These are phyloP conservation scores for Tetropium fuscum DNA, from an alignment of 2,888 invertebrate genomes.

Conservation along the genomic window DNA sequence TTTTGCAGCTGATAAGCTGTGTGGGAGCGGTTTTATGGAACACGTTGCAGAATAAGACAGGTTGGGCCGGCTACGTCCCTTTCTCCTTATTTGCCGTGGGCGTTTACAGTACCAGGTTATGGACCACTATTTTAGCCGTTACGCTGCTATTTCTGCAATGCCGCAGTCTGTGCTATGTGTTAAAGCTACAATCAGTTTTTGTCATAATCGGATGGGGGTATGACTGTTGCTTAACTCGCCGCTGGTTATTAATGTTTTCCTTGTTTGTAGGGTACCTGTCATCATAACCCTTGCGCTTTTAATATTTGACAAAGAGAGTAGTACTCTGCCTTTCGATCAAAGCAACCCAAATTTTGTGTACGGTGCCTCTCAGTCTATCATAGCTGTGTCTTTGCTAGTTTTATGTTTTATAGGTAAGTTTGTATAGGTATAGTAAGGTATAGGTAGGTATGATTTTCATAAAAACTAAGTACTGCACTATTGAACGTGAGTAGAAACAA, in stretches of 20 bases:
- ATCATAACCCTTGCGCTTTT: constrained; percentile 76
- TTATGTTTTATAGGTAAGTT: constrained; percentile 83
- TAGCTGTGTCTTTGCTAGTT: constrained; percentile 80
- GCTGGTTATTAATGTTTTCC: background rate
- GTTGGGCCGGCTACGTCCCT: constrained; percentile 78
- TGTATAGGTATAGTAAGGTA: background rate
- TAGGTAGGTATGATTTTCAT: too few relatives aligned
- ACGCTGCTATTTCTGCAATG: constrained; percentile 85
- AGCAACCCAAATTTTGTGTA: constrained; percentile 83
- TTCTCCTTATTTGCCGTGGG: constrained; percentile 82
- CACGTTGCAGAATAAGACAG: constrained; percentile 68
- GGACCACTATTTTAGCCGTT: constrained; percentile 87
- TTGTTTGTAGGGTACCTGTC: constrained; percentile 72
- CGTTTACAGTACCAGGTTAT: constrained; percentile 84
- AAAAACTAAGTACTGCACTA: too few relatives aligned
- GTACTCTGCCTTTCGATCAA: constrained; percentile 70
- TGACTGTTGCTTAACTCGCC: constrained; percentile 44
- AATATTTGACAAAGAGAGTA: constrained; percentile 66
- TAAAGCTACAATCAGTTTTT: constrained; percentile 80
- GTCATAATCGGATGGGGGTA: constrained; percentile 72
- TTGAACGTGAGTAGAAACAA: too few relatives aligned
- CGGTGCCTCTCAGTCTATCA: constrained; percentile 81
- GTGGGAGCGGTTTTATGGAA: constrained; percentile 83
- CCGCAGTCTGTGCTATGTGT: constrained; percentile 85
- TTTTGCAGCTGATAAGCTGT: constrained; percentile 72